Conservation (phyloP, 2,797 vertebrate genomes). For the Zenarchopterus dispar region DNA sequence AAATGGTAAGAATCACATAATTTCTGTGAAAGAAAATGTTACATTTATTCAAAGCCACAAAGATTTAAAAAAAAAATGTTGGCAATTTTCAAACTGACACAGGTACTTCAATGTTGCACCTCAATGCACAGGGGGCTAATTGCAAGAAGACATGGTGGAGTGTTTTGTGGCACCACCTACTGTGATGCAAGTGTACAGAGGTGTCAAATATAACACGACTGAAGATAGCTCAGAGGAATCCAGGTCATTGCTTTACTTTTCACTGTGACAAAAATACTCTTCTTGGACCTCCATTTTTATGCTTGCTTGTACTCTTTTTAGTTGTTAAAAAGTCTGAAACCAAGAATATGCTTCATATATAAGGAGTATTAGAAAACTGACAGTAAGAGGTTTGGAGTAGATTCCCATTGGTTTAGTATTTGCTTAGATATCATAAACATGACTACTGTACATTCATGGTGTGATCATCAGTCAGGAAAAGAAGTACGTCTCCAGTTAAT, state of each 20-base stretch:
- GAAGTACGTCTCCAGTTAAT: not conserved
- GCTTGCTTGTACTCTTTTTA: conserved; percentile 8
- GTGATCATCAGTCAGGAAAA: conserved; percentile 1
- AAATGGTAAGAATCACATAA: not conserved
- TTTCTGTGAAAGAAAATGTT: not conserved
- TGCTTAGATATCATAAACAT: not conserved
- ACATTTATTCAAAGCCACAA: not conserved
- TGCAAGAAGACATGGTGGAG: conserved; percentile 46
- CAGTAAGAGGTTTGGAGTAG: not conserved
- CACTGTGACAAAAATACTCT: conserved; percentile 13
- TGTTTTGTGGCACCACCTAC: conserved; percentile 43
- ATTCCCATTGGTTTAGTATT: not conserved
- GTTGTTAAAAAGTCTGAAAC: conserved; percentile 1
- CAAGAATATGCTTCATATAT: not conserved
- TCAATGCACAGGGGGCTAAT: conserved; percentile 56
- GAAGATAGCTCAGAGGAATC: conserved; percentile 39
- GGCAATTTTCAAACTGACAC: conserved; percentile 42
- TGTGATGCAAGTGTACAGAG: conserved; percentile 29
- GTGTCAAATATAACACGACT: conserved; percentile 25
- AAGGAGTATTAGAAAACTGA: not conserved
- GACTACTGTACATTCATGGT: conserved; percentile 4
- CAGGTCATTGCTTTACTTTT: conserved; percentile 49
- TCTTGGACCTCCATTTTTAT: conserved; percentile 6
- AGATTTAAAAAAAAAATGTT: conserved; percentile 17
- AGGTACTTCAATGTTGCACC: conserved; percentile 18